Evolutionary conservation across 1,140 invertebrate species (phyloP).

Genomic region (Myzus persicae): DNA sequence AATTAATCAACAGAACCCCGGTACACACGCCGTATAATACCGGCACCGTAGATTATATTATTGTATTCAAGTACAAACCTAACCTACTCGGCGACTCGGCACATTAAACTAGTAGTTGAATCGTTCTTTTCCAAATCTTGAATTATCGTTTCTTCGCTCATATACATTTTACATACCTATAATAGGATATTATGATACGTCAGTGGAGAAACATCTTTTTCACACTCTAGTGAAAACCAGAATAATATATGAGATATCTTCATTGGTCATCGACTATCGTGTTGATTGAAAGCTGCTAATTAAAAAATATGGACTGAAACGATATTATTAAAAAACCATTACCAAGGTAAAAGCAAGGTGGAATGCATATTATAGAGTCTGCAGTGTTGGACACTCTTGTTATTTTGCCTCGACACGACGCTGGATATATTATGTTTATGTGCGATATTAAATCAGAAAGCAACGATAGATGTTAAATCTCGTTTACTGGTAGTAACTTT

Average conservation of each 20-base stretch:
- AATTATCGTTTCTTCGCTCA: neutral
- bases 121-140: neutral
- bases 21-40: neutral
- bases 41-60: neutral
- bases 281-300: neutral
- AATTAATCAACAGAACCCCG: neutral
- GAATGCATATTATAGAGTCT: too few relatives aligned
- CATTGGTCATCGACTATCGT: neutral
- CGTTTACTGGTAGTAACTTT: neutral
- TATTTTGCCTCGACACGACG: too few relatives aligned
- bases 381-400: too few relatives aligned
- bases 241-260: constrained; percentile 12
- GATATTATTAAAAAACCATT: neutral
- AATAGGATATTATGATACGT: neutral
- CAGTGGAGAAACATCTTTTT: neutral
- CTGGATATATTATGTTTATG: neutral
- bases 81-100: too few relatives aligned
- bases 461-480: neutral
- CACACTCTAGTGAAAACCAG: neutral
- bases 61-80: neutral
- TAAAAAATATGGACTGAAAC: neutral
- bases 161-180: neutral
- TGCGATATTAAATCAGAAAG: neutral
- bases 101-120: neutral
- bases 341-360: neutral